These are phyloP conservation scores for Conchocele bisecta DNA, from an alignment of 2,888 invertebrate species.

Conservation along the genomic window DNA sequence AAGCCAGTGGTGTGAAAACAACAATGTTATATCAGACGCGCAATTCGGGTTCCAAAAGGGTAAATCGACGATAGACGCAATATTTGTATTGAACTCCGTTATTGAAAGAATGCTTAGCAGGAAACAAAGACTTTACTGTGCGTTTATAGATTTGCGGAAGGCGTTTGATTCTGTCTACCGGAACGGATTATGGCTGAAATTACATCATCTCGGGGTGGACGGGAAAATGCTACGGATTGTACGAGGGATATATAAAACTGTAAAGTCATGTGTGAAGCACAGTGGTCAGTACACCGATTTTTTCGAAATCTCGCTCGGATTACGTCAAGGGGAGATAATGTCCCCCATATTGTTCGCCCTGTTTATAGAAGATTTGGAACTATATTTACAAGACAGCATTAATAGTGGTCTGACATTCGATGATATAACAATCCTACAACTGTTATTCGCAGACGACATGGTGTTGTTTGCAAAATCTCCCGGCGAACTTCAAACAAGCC, in stretches of 20 bases:
- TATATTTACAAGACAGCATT: slow-evolving; percentile 10
- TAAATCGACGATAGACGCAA: slow-evolving; percentile 27
- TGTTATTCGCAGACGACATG: slow-evolving; percentile 45
- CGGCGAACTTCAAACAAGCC: slow-evolving; percentile 8
- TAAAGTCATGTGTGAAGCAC: slow-evolving; percentile 1
- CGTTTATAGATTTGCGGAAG: slow-evolving; percentile 18
- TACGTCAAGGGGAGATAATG: slow-evolving; percentile 14
- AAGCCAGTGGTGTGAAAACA: background rate
- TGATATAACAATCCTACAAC: slow-evolving; percentile 15
- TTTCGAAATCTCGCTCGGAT: slow-evolving; percentile 9
- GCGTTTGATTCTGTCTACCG: slow-evolving; percentile 17
- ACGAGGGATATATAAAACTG: slow-evolving; percentile 8
- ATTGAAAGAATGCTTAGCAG: slow-evolving; percentile 2
- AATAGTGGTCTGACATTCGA: background rate
- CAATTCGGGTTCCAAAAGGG: slow-evolving; percentile 27
- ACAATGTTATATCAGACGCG: slow-evolving; percentile 13
- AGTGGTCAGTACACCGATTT: slow-evolving; percentile 2
- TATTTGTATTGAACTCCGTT: slow-evolving; percentile 12
- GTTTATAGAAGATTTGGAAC: slow-evolving; percentile 14
- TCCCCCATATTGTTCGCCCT: slow-evolving; percentile 9
- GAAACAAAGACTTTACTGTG: slow-evolving; percentile 5
- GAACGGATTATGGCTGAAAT: slow-evolving; percentile 29
- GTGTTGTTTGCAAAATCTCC: slow-evolving; percentile 6
- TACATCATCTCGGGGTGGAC: slow-evolving; percentile 8
- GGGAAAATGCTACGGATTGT: slow-evolving; percentile 14